These are phyloP conservation scores for Panagrolaimus sp. DNA, from an alignment of 1,140 invertebrate genomes.

Conservation along the genomic window DNA sequence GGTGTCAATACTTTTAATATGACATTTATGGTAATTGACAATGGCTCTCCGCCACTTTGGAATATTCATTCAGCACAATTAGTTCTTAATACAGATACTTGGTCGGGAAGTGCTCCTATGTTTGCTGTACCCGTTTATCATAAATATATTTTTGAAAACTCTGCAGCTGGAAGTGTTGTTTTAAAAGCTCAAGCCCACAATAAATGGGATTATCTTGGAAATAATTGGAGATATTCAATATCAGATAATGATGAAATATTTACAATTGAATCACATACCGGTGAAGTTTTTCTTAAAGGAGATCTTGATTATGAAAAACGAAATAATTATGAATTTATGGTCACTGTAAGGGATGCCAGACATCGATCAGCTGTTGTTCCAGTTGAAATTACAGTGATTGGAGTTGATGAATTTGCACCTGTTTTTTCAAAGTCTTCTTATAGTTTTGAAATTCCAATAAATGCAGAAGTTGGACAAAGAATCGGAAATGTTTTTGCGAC, in stretches of 20 bases:
- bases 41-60: conserved; percentile 21
- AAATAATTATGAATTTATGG: conserved; percentile 30
- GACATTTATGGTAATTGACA: conserved; percentile 18
- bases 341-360: conserved; percentile 35
- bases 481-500: conserved; percentile 43
- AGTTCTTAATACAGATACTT: conserved; percentile 18
- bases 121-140: conserved; percentile 30
- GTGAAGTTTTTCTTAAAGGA: conserved; percentile 23
- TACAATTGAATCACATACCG: conserved; percentile 42
- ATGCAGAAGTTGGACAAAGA: conserved; percentile 25
- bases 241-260: conserved; percentile 28
- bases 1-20: conserved; percentile 3
- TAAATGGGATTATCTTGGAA: background rate
- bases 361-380: conserved; percentile 42
- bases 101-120: conserved; percentile 26
- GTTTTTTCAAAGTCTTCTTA: conserved; percentile 44
- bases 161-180: conserved; percentile 11
- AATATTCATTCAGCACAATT: conserved; percentile 18
- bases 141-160: conserved; percentile 30
- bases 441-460: conserved; percentile 48
- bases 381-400: conserved; percentile 36
- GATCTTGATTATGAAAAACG: conserved; percentile 30
- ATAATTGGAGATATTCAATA: conserved; percentile 24
- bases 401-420: conserved; percentile 54
- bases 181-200: conserved; percentile 25